Base-by-base conservation (phyloP, 2,113 vertebrate genomes). In the Aphelocoma coerulescens region DNA sequence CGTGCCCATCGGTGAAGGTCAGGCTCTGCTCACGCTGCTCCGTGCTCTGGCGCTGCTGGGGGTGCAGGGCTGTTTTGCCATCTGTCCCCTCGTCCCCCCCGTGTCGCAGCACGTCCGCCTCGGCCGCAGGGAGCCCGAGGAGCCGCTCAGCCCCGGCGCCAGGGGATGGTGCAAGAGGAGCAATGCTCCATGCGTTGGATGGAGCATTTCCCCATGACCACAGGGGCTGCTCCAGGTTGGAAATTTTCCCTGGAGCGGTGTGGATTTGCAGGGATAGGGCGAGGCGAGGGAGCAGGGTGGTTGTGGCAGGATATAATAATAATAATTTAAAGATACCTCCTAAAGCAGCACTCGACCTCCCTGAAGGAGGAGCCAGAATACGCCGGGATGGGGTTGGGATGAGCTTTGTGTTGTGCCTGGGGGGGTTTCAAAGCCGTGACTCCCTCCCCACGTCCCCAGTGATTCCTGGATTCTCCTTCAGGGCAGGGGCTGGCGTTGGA, bases 321-420 rank as follows among this genome's bases (percentile, higher is more conserved):
- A 21, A 55, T 14, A 22, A 49, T 49, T 14, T 0, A 20, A 16
- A 27, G 28, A 4, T 22, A 10, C 7, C 52, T 48, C 27, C 39
- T 1, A 1, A 58, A 52, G 19, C 44, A 10, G 3, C 32, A 1
- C 22, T 21, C 1, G 13, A 16, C 10, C n/a, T 54, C 32, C 16
- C 32, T 3, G 2, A 55, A 57, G 21, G 52, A 26, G 9, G 12
- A 35, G 35, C 35, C 43, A 2, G 44, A 33, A 13, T 0, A 6
- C 0, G 1, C 20, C 4, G 6, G 9, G 22, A 9, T 8, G 5
- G 39, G 63, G 22, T 11, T 12, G 75, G 63, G 16, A 3, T 1
- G 35, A 41, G 66, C 30, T 52, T 4, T 11, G 71, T 0, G 1
- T 10, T 2, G 11, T 10, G 32, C 33, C 22, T 4, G 1, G 1